These are phyloP conservation scores for Holothuria scabra DNA, from an alignment of 53 echinoderm and acorn worm genomes.

Conservation along the genomic window DNA sequence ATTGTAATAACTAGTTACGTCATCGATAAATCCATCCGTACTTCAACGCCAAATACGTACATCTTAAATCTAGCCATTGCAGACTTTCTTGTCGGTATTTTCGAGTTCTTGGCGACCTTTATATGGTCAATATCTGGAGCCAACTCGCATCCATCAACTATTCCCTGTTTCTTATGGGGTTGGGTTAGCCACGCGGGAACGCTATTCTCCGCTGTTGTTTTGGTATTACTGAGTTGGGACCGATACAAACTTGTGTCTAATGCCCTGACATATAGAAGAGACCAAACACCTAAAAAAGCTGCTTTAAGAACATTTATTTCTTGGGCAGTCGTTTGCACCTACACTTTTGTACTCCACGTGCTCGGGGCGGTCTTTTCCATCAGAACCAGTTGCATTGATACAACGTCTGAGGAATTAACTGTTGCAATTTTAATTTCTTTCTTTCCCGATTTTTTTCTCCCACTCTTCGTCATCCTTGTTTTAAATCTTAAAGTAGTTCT, in stretches of 20 bases:
- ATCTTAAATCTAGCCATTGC: constrained; percentile 39
- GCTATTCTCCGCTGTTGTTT: background rate
- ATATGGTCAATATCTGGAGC: constrained; percentile 20
- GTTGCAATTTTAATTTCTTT: constrained; percentile 1
- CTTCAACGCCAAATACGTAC: constrained; percentile 9
- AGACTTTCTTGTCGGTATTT: constrained; percentile 29
- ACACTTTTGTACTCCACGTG: background rate
- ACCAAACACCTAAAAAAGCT: constrained; percentile 31
- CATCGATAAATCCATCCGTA: background rate
- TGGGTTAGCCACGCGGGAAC: background rate
- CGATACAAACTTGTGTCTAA: constrained; percentile 30
- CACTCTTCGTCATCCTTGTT: constrained; percentile 1
- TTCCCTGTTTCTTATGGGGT: constrained; percentile 35
- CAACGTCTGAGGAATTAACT: too few relatives aligned
- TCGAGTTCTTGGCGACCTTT: too few relatives aligned
- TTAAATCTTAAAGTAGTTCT: background rate
- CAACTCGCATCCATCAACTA: background rate
- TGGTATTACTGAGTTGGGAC: too few relatives aligned
- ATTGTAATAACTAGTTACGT: too few relatives aligned
- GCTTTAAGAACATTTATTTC: background rate
- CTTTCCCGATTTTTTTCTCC: constrained; percentile 37
- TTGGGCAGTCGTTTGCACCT: background rate
- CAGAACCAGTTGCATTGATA: background rate
- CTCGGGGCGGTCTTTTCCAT: background rate
- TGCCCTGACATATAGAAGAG: constrained; percentile 6